These are phyloP conservation scores for Zaprionus lineosus DNA, from an alignment of 2,888 invertebrate species.

Conservation along the genomic window DNA sequence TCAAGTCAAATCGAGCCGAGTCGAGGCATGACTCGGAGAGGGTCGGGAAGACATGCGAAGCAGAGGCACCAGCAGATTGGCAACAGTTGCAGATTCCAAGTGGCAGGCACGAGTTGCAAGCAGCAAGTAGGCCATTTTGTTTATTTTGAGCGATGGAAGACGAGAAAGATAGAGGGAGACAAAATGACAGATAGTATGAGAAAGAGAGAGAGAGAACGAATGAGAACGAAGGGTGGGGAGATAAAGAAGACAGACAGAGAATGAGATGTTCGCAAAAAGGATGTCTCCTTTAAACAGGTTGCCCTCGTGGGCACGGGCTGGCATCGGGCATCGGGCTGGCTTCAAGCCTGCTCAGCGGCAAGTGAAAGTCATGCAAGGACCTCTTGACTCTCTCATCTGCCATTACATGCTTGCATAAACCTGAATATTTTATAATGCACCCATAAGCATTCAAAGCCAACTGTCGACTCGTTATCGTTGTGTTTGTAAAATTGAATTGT, in stretches of 20 bases:
- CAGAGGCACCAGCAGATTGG: conserved; percentile 11
- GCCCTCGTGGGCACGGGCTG: conserved; percentile 53
- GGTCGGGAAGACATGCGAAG: too few relatives aligned
- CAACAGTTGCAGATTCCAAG: conserved; percentile 18
- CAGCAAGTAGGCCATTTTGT: conserved; percentile 73
- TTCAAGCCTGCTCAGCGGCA: background rate
- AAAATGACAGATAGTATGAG: background rate
- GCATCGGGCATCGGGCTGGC: background rate
- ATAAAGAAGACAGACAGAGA: too few relatives aligned
- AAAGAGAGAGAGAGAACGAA: background rate
- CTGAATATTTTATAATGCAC: conserved; percentile 68
- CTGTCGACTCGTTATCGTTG: conserved; percentile 62
- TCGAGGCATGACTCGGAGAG: conserved; percentile 14
- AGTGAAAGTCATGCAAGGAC: conserved; percentile 63
- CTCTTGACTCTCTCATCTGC: conserved; percentile 37
- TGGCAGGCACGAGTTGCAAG: conserved; percentile 2
- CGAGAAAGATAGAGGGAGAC: background rate
- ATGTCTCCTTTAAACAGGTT: conserved; percentile 59
- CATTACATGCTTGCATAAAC: conserved; percentile 77
- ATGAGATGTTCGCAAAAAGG: too few relatives aligned
- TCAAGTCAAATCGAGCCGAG: conserved; percentile 52
- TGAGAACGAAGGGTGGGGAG: too few relatives aligned
- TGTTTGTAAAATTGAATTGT: conserved; percentile 65
- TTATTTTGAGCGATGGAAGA: conserved; percentile 36
- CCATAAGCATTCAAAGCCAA: conserved; percentile 34